Evolutionary conservation across 2,888 invertebrate genomes (phyloP).

Genomic region (Theretra japonica): DNA sequence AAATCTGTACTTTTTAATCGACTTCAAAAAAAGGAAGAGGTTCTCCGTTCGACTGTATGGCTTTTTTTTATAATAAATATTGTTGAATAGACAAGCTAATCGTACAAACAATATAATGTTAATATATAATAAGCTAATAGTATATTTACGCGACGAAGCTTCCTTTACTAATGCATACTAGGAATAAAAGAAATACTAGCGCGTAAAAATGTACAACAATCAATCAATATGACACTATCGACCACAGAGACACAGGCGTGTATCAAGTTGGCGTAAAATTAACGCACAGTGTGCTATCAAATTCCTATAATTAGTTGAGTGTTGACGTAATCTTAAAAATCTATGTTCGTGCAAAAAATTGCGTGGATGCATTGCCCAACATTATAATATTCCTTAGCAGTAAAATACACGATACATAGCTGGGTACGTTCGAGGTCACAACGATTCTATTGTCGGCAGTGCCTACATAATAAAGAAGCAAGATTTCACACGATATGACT

Average conservation of each 20-base stretch:
- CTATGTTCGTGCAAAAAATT: conserved; percentile 7
- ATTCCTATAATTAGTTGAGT: conserved; percentile 3
- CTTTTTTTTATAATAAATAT: too few species aligned
- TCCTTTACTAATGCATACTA: too few species aligned
- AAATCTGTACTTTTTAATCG: too few species aligned
- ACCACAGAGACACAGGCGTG: neutral
- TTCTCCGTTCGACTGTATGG: too few species aligned
- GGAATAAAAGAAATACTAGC: neutral
- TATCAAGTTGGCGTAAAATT: neutral
- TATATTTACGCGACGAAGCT: too few species aligned
- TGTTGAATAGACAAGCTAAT: too few species aligned
- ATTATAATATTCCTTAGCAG: conserved; percentile 26
- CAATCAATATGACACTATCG: conserved; percentile 17
- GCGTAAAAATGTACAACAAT: neutral
- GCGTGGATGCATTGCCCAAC: conserved; percentile 20
- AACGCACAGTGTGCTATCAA: neutral
- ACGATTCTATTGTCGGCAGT: conserved; percentile 72
- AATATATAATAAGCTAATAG: too few species aligned
- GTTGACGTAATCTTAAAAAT: neutral
- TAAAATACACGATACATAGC: conserved; percentile 32
- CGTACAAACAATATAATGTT: too few species aligned
- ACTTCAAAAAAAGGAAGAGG: too few species aligned
- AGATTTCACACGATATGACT: conserved; percentile 57
- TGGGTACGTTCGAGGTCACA: conserved; percentile 74
- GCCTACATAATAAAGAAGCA: conserved; percentile 48